Base-by-base conservation (phyloP, 2,113 vertebrate genomes). In the Aptenodytes forsteri region DNA sequence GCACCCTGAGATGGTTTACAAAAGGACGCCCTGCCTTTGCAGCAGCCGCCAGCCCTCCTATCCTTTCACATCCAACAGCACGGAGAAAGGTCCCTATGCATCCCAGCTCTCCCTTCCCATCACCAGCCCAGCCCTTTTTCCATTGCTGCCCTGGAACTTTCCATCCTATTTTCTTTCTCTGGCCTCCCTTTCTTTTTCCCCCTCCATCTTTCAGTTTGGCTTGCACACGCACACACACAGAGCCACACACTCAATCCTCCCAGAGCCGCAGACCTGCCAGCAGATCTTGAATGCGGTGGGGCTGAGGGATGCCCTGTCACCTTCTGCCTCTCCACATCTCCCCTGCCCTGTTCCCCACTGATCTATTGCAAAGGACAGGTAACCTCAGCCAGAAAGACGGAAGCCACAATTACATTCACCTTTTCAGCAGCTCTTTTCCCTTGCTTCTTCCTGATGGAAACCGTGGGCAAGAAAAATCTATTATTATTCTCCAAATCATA, bases 401-500 rank as follows among this genome's bases (percentile, higher is more conserved):
- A 96, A 87, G 64, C 75, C 86, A 95, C 83, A 94, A 93, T 97
- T 94, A 89, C 79, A 29, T 83, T 91, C 66, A 70, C 86, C 66
- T 96, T 84, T 90, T 72, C 77, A 94, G 83, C 78, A 67, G 82
- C 82, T 96, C 81, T 61, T 79, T 94, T 76, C 90, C 70, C 58
- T 67, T 87, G 30, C 66, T 94, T 94, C 58, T 82, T 87, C 79
- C 64, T 88, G 95, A 93, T 97, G 87, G 92, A 97, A 97, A 96
- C 81, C 13, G 29, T 73, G 80, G 88, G 72, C 65, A 92, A 97
- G 97, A 97, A 96, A 98, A 97, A 98, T 95, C 91, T 86, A 89
- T 94, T 96, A 97, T 94, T 98, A 70, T 91, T 95, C 67, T 97
- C 88, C 97, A 97, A 97, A 97, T 97, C 83, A 87, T 95, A 96